Evolutionary conservation across 2,113 vertebrate species (phyloP).

Genomic region (Malurus alboscapulatus): DNA sequence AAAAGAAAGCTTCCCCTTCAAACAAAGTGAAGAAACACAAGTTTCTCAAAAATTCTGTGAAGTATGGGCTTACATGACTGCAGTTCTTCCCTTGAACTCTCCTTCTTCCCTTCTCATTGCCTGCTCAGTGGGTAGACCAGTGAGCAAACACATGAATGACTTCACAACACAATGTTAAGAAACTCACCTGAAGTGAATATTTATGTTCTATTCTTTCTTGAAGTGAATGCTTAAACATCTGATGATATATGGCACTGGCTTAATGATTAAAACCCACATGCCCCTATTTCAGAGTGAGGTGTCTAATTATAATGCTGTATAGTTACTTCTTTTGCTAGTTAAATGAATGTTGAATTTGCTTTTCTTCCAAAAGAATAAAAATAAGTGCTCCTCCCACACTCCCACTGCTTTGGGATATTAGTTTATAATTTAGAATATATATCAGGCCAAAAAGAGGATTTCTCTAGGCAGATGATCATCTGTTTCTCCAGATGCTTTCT

Average conservation of each 20-base stretch:
- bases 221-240: neutral
- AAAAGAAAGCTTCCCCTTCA: neutral
- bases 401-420: neutral
- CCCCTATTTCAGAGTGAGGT: neutral
- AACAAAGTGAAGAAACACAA: neutral
- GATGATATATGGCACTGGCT: neutral
- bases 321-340: neutral
- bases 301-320: neutral
- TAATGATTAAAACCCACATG: neutral
- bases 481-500: constrained; percentile 32
- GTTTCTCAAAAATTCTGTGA: neutral
- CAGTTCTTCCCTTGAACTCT: neutral
- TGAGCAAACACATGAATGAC: neutral
- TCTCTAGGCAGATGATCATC: constrained; percentile 12
- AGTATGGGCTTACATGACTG: neutral
- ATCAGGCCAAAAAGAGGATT: neutral
- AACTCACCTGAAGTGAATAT: neutral
- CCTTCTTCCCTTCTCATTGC: neutral
- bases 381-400: neutral
- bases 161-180: neutral
- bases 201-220: neutral
- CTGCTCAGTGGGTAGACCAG: neutral
- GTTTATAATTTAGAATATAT: neutral
- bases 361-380: neutral
- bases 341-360: neutral